Base-by-base conservation (phyloP, 2,113 vertebrate species). In the Cariama cristata region DNA sequence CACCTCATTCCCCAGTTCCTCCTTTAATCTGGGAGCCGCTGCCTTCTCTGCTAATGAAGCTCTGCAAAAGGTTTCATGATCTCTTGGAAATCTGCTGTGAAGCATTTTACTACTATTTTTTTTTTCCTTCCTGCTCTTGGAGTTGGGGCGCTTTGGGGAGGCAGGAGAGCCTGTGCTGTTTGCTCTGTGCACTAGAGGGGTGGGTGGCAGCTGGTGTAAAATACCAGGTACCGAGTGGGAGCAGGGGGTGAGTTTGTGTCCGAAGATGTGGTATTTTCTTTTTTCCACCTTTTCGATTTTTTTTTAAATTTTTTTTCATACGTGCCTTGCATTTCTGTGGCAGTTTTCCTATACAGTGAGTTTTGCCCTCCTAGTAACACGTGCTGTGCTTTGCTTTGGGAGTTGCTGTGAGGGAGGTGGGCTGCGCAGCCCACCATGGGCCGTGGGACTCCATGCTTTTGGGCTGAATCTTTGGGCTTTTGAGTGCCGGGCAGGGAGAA, bases 361-460 rank as follows among this genome's bases (percentile, higher is more conserved):
- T 88, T 71, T 81, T 32, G 60, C 28, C 5, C 4, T 93, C 13
- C 59, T 88, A 45, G 12, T 86, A 15, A 67, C 28, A 21, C 0
- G 0, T 56, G 33, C 71, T 91, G 52, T 66, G 38, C 59, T 86
- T 86, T 62, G 33, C 18, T 72, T 88, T 56, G 42, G 49, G 88
- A 52, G 12, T 66, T 83, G n/a, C 8, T 44, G 17, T 47, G 47
- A 15, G 23, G 26, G 16, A 38, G 23, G 17, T 45, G n/a, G 24
- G 16, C 18, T 73, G 53, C 4, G 21, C 12, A 55, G 26, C 49
- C 38, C 33, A 90, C 35, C 21, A 10, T 0, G 0, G 45, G 55
- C 40, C 13, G 44, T 9, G 0, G 2, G 27, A 27, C 49, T 76
- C 19, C 23, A 9, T 0, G 0, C 5, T 84, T 87, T 6, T 22